Evolutionary conservation across 37 sponge, comb jelly and placozoan species (phyloP).

Genomic region (Beroe ovata): DNA sequence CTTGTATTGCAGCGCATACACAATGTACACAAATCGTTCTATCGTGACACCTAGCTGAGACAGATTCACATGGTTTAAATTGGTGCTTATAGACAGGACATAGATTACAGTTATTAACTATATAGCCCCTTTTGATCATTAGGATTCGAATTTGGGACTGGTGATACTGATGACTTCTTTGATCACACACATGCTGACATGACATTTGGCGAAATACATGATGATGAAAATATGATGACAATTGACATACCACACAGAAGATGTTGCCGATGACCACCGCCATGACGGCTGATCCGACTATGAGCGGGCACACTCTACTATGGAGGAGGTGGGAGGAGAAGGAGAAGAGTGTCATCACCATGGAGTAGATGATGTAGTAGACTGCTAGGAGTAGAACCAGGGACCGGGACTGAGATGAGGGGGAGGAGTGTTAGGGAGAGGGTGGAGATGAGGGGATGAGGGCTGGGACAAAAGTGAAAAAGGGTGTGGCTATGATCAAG

Average conservation of each 20-base stretch:
- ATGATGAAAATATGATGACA: too few relatives aligned
- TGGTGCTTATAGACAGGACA: too few relatives aligned
- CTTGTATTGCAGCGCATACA: slow-evolving; percentile 31
- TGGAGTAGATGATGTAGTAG: slow-evolving; percentile 49
- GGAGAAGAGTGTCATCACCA: not conserved
- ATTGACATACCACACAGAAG: slow-evolving; percentile 31
- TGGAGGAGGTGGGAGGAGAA: not conserved
- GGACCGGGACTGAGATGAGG: slow-evolving; percentile 1
- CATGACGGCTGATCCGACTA: not conserved
- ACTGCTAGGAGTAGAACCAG: slow-evolving; percentile 9
- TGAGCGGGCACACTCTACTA: not conserved
- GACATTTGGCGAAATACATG: too few relatives aligned
- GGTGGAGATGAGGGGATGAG: too few relatives aligned
- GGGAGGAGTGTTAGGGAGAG: too few relatives aligned
- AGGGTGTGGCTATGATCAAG: not conserved
- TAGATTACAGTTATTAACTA: too few relatives aligned
- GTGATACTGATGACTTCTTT: too few relatives aligned
- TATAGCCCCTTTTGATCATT: too few relatives aligned
- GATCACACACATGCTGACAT: too few relatives aligned
- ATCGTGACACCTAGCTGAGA: slow-evolving; percentile 38
- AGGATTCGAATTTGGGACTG: too few relatives aligned
- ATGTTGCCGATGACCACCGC: not conserved
- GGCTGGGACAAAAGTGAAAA: too few relatives aligned
- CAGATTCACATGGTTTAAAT: too few relatives aligned
- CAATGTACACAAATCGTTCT: slow-evolving; percentile 20